Evolutionary conservation across 1,140 invertebrate genomes (phyloP), one percentile per base, ranked within the genome.

Genomic region (Hyphantria cunea): DNA sequence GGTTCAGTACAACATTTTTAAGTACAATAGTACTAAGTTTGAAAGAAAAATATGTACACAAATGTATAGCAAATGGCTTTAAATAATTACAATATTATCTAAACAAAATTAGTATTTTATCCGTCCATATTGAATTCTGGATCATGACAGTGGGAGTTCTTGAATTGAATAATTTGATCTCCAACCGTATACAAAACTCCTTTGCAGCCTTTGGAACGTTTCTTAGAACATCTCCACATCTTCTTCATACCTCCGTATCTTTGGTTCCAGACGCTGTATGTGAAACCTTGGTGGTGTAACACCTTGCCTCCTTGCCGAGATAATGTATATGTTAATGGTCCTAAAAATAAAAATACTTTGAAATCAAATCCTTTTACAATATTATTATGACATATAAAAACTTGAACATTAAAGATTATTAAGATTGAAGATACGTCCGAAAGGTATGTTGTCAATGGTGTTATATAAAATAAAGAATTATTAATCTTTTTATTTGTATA

Each of bases 161-260:
- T 12, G n/a, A 44, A 6, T 6, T 13, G 9, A 3, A 44, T 2
- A 13, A 33, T 3, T 54, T 12, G 14, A 41, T 54, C 37, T 41
- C 41, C 41, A 2, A 44, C n/a, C 12, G 41, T 44, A n/a, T 13
- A n/a, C n/a, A 44, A 12, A 7, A n/a, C 7, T n/a, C 9, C 41
- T 12, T 44, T 44, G 13, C 41, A 44, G n/a, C 41, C 41, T 44
- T 13, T n/a, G n/a, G 41, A 44, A 6, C 0, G 41, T 13, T 44
- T 44, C n/a, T 44, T 44, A 12, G 41, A 44, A 44, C 41, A 44
- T n/a, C 41, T 44, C 41, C 41, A 44, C 41, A 44, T 44, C 12
- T 9, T 44, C 11, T n/a, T 12, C 13, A 2, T 44, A 12, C 6
- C 12, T 0, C 10, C 41, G 17, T 3, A 25, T 25, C 17, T 25